Evolutionary conservation across 2,113 vertebrate species (phyloP).

Genomic region (Entosphenus tridentatus): DNA sequence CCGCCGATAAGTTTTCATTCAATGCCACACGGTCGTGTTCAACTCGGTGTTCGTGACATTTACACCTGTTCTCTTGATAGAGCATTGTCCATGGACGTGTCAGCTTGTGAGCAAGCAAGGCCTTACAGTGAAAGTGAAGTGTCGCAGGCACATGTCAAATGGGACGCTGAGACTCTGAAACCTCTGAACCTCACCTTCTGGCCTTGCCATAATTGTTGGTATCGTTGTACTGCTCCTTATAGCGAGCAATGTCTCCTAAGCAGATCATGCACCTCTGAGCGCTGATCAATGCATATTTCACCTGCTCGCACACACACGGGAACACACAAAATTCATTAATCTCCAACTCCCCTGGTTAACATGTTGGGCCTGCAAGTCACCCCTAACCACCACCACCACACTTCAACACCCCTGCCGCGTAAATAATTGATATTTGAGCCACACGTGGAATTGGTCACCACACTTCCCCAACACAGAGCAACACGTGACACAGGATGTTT

Average conservation of each 20-base stretch:
- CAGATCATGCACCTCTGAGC: slow-evolving; percentile 94
- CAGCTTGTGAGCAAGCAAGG: neutral
- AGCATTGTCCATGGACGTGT: too few relatives aligned
- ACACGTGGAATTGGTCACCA: neutral
- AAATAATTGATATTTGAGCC: neutral
- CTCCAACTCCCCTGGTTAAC: slow-evolving; percentile 8
- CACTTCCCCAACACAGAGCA: neutral
- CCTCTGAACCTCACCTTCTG: slow-evolving; percentile 40
- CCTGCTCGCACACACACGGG: slow-evolving; percentile 23
- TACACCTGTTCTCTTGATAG: neutral
- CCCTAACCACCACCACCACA: neutral
- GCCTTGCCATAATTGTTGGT: slow-evolving; percentile 88
- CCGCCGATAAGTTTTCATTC: neutral
- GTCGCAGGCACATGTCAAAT: neutral
- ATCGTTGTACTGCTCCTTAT: slow-evolving; percentile 79
- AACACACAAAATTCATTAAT: slow-evolving; percentile 7
- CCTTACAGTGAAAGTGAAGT: neutral
- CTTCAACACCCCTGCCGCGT: neutral
- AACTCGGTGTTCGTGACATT: neutral
- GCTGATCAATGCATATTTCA: slow-evolving; percentile 93
- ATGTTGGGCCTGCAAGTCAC: neutral
- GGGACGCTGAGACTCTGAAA: neutral
- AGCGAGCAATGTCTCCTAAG: slow-evolving; percentile 81
- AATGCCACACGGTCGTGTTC: neutral
- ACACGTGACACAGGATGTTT: neutral